Base-by-base conservation (phyloP, 2,797 vertebrate genomes). In the Melanotaenia boesemani region DNA sequence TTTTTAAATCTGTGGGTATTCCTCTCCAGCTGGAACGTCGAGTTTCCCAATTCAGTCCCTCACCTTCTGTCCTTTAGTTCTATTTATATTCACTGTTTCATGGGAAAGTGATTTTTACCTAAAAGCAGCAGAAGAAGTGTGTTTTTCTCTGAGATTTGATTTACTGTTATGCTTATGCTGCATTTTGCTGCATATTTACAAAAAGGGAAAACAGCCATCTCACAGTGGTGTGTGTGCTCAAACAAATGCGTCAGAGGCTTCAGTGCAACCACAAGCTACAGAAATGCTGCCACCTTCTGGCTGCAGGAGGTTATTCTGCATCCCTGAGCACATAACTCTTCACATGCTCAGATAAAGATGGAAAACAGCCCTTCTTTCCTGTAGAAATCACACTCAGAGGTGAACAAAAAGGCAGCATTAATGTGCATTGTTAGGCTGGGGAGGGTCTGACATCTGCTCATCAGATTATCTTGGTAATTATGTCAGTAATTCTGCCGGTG, bases 211-310 rank as follows among this genome's bases (percentile, higher is more conserved):
- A 80, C 79, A 88, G 41, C 26, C 74, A 44, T 67, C 59, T 82
- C 77, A 56, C 30, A 72, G n/a, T 59, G 39, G 55, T 66, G 39
- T 15, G 4, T 4, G 11, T 6, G 11, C 7, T 34, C 7, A 70
- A 78, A 67, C 41, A 69, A 86, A 68, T 83, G 82, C 79, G 79
- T 85, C 87, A 89, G 80, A 80, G 77, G 26, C 1, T 20, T 63
- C 22, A 6, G 66, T 10, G 62, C 10, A 37, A 28, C 0, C 7
- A 30, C 37, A 68, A 37, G 32, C 59, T 81, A 76, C 59, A 67
- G 60, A 65, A 84, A 89, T 90, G 84, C 89, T 88, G 92, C 92
- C 92, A 91, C 80, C 92, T 0, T 67, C 79, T 91, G 92, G 89
- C 70, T 52, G 48, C n/a, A 41, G 1, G 0, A 41, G 1, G 0